Percentiles rank a stretch among this genome's conserved stretches.
phyloP scores from a whole-genome alignment of 2,888 invertebrate species.

The Notodonta ziczac region DNA sequence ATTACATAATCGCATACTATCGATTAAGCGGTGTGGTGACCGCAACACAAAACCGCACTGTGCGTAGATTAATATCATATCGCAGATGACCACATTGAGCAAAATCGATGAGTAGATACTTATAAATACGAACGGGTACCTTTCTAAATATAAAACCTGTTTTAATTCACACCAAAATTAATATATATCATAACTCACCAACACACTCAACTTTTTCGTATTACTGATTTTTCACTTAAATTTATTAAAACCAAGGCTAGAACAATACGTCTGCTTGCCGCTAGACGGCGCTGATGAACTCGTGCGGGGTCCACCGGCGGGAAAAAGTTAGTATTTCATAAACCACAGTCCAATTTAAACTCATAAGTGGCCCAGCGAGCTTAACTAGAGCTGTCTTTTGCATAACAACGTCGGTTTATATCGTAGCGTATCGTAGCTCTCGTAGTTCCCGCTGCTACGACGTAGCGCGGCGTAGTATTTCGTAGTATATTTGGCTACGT shows the following conservation, averaged over 20 bases:
- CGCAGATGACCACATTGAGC: no score
- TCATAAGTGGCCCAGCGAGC: not conserved
- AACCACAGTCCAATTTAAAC: constrained; percentile 9
- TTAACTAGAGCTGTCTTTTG: constrained; percentile 6
- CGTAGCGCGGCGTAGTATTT: constrained; percentile 11
- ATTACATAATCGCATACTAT: no score
- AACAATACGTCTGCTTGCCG: not conserved
- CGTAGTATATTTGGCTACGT: constrained; percentile 5
- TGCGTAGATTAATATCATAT: no score
- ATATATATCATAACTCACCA: no score
- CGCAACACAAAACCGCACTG: no score
- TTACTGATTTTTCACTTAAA: no score
- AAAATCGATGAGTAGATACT: no score
- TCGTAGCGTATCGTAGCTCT: constrained; percentile 5
- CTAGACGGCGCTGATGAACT: constrained; percentile 1
- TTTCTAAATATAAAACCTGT: no score
- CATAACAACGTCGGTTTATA: constrained; percentile 5
- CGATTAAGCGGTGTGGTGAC: no score
- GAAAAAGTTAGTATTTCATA: constrained; percentile 6
- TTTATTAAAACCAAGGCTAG: not conserved
- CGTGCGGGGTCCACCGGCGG: not conserved
- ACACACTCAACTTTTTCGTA: no score
- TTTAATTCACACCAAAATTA: no score
- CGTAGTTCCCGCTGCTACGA: not conserved
- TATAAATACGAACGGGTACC: no score